Evolutionary conservation across 2,888 invertebrate genomes (phyloP).

Genomic region (Amphipoea lucens): DNA sequence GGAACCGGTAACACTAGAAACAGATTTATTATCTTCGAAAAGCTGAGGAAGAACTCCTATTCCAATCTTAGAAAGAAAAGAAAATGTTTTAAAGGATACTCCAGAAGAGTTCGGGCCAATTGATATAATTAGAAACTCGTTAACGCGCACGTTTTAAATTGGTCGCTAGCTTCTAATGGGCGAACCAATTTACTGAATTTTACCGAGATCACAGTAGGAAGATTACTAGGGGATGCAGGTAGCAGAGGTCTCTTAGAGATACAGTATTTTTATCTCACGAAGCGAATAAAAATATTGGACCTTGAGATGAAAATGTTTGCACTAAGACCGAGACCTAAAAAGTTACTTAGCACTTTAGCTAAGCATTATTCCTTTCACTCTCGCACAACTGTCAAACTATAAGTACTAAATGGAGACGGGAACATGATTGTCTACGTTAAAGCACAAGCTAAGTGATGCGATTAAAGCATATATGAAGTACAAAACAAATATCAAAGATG

Average conservation of each 20-base stretch:
- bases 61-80: constrained; percentile 12
- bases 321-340: background rate
- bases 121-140: constrained; percentile 50
- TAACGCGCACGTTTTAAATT: constrained; percentile 36
- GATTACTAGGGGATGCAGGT: constrained; percentile 4
- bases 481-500: background rate
- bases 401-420: background rate
- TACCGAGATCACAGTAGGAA: constrained; percentile 21
- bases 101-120: constrained; percentile 33
- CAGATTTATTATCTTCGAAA: constrained; percentile 50
- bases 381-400: background rate
- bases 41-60: constrained; percentile 16
- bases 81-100: constrained; percentile 31
- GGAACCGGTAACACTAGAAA: constrained; percentile 40
- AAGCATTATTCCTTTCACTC: background rate
- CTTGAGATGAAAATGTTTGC: background rate
- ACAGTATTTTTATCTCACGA: background rate
- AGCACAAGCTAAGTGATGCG: no score
- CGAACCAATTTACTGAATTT: constrained; percentile 38
- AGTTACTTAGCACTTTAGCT: background rate
- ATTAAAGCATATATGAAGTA: background rate
- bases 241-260: background rate
- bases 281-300: background rate
- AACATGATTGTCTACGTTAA: background rate
- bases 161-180: constrained; percentile 30